These are phyloP conservation scores for Acanthis flammea DNA, from an alignment of 2,797 vertebrate species.

Conservation along the genomic window DNA sequence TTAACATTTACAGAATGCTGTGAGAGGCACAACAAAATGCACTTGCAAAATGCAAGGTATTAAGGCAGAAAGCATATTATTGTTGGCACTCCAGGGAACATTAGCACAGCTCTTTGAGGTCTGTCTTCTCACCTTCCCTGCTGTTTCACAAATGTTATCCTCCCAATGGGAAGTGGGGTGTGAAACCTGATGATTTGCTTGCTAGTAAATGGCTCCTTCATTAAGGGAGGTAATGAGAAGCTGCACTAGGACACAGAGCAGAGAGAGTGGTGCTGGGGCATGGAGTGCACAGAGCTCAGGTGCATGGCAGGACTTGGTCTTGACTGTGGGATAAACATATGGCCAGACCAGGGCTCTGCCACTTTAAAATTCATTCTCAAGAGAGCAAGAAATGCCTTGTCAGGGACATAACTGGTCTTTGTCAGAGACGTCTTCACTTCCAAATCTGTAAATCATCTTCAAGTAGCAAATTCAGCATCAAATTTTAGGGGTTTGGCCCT, in stretches of 20 bases:
- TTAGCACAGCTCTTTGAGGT: neutral
- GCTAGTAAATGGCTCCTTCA: neutral
- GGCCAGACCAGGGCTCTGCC: neutral
- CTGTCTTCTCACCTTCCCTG: conserved; percentile 5
- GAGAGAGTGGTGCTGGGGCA: neutral
- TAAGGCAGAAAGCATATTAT: neutral
- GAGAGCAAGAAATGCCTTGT: neutral
- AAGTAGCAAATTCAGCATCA: neutral
- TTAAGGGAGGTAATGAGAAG: neutral
- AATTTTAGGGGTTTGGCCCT: neutral
- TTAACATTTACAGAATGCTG: neutral
- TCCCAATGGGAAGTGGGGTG: neutral
- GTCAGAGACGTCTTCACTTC: neutral
- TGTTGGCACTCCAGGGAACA: neutral
- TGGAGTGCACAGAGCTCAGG: fast-evolving
- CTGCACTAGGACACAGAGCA: fast-evolving
- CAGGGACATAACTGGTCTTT: neutral
- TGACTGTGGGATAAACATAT: neutral
- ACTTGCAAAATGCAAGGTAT: neutral
- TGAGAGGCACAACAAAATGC: neutral
- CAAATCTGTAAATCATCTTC: neutral
- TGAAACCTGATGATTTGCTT: neutral
- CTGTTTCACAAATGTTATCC: conserved; percentile 42
- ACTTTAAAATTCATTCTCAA: neutral
- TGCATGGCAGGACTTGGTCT: neutral